These are phyloP conservation scores for Tyto alba DNA, from an alignment of 2,113 vertebrate species.

Conservation along the genomic window DNA sequence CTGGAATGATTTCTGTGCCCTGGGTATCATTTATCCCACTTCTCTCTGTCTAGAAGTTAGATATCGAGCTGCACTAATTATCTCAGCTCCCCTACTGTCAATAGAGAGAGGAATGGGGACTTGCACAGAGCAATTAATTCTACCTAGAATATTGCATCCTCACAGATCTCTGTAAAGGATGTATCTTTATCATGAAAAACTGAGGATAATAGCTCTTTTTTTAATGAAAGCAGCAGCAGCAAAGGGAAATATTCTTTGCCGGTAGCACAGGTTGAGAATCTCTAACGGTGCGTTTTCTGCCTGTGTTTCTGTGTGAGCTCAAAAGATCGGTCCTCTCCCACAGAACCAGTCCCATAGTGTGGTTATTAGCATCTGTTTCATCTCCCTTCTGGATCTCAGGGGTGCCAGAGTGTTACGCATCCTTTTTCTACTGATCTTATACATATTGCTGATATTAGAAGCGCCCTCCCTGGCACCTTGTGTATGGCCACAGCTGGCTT, in stretches of 20 bases:
- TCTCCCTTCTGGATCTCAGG: background rate
- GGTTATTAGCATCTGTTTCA: slow-evolving; percentile 5
- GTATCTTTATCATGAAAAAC: background rate
- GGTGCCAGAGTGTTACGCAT: background rate
- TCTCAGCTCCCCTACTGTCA: background rate
- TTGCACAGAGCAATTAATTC: background rate
- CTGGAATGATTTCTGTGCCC: background rate
- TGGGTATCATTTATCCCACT: background rate
- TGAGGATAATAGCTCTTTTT: background rate
- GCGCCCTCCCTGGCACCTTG: background rate
- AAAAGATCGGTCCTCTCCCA: background rate
- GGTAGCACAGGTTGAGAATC: background rate
- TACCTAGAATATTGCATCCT: background rate
- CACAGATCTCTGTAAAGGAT: background rate
- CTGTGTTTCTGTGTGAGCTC: background rate
- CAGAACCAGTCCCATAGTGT: background rate
- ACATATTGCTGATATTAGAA: background rate
- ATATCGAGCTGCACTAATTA: background rate
- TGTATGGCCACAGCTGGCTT: background rate
- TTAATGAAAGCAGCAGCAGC: background rate
- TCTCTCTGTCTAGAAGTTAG: background rate
- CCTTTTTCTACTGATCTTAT: background rate
- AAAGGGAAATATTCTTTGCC: background rate
- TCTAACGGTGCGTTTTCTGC: background rate
- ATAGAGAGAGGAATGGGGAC: background rate